Evolutionary conservation across 2,888 invertebrate genomes (phyloP), one percentile per base, ranked within the genome.

Genomic region (Malthinus flaveolus): DNA sequence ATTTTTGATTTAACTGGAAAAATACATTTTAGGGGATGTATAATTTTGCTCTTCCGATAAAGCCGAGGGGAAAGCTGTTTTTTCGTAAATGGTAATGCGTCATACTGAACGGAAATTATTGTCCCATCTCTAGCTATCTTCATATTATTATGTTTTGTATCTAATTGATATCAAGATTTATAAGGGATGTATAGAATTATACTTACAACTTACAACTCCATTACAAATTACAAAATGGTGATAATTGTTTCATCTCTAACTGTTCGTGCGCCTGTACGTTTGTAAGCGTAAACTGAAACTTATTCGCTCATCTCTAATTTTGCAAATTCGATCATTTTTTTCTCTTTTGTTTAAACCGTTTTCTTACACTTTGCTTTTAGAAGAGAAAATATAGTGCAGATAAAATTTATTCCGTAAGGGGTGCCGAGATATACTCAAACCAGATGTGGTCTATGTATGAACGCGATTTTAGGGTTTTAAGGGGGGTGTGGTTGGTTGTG

Each of bases 381-480:
- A 52, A 52, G 37, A 56, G 55, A 46, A 46, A 35, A 55, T 49
- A 39, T 35, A 54, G 59, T 61, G 48, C 44, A 59, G 62, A 65
- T 61, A 61, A 61, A 65, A 63, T 61, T 59, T 65, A 61, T 61
- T 59, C 57, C 49, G 56, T 51, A 58, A 58, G 58, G 62, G 62
- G 65, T 23, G 23, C 23, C 5, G 52, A 59, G 63, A 63, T 59
- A 58, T 64, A 64, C 64, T 64, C 56, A 58, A 56, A 64, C 63
- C 66, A 66, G 67, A 66, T 66, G 66, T 62, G 64, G 61, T 59
- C 57, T 61, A 53, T 59, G 44, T 54, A 5, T 23, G 49, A 60
- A 61, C 63, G 65, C 64, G 64, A 64, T 66, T 65, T 66, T 61
- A 53, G 59, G 61, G 61, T 63, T 63, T 57, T 23, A 5, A 32